Evolutionary conservation across 2,888 invertebrate genomes (phyloP), one percentile per base, ranked within the genome.

Genomic region (Zygothrica quintamaculata): DNA sequence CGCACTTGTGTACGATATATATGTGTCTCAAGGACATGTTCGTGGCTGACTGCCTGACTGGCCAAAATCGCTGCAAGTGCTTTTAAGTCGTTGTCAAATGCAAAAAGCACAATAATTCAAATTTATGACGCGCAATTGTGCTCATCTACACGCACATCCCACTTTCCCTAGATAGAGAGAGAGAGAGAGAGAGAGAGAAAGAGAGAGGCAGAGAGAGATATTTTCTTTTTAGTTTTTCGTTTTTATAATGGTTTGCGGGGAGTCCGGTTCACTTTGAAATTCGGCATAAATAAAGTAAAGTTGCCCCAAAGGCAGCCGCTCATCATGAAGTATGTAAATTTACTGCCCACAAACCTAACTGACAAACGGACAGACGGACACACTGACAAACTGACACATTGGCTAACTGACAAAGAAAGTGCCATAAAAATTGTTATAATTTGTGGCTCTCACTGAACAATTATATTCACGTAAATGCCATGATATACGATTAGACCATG

Each of bases 71-170:
- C 87, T 84, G 82, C 82, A 87, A 82, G 87, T 87, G 78, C 85
- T 84, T 81, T 81, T 69, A 84, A 87, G 87, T 87, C 82, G 74
- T 82, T 82, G 82, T 82, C 82, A 82, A 82, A 82, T 82, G 82
- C 82, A 87, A 87, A 87, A 78, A 82, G 80, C 77, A 87, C 85
- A 87, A 82, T 82, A 82, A 82, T 81, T 82, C 87, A 82, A 82
- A 87, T 82, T 82, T 82, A 82, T 81, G 87, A 84, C 80, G 86
- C 80, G 79, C 80, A 79, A 85, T 85, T 86, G 80, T 86, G 84
- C 76, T 84, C 80, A 86, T 82, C 84, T 76, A 59, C 80, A 82
- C 65, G 85, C 77, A 68, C 62, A 58, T 74, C 61, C 62, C 75
- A 62, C 62, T 71, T 74, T 67, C 37, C 42, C 8, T 15, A 12